Base-by-base conservation (phyloP, 2,113 vertebrate species). In the Mus musculus region DNA sequence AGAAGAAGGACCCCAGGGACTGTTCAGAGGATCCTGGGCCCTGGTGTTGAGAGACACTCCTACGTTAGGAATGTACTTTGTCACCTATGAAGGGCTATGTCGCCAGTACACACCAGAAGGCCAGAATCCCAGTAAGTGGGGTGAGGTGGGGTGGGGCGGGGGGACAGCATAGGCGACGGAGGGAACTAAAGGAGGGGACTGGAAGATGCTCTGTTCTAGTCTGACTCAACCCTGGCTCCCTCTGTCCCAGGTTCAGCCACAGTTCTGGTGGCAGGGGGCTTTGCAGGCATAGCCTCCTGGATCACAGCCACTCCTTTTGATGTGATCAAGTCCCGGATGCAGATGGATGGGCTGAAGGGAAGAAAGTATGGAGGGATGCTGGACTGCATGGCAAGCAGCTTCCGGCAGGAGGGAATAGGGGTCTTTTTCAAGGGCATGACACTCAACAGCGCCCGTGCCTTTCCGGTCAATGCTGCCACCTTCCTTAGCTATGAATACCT, bases 401-500 rank as follows among this genome's bases (percentile, higher is more conserved):
- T 98, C 72, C 98, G 93, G 88, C 97, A 98, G 95, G 99, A 99
- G 88, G 99, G 99, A 0, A 39, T 81, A 7, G 90, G 96, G 6
- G 99, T 99, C 80, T 98, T 99, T 69, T 99, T 98, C 96, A 98
- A 98, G 89, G 99, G 99, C 1, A 98, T 99, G 3, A 94, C 98
- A 11, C 98, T 99, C 63, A 99, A 99, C 98, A 98, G 98, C 20
- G 77, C 99, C 54, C 98, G 99, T 0, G 99, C 99, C 24, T 99
- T 99, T 82, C 99, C 99, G 0, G 99, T 99, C 94, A 99, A 99
- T 0, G 99, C 99, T 0, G 93, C 99, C 95, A 99, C 98, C 87
- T 99, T 99, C 97, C 98, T 99, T 67, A 98, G 98, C 97, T 99
- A 99, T 0, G 99, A 99, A 95, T 97, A 97, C 87, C 97, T 99